phyloP scores from a whole-genome alignment of 2,113 vertebrate genomes.

The Mesocricetus auratus region DNA sequence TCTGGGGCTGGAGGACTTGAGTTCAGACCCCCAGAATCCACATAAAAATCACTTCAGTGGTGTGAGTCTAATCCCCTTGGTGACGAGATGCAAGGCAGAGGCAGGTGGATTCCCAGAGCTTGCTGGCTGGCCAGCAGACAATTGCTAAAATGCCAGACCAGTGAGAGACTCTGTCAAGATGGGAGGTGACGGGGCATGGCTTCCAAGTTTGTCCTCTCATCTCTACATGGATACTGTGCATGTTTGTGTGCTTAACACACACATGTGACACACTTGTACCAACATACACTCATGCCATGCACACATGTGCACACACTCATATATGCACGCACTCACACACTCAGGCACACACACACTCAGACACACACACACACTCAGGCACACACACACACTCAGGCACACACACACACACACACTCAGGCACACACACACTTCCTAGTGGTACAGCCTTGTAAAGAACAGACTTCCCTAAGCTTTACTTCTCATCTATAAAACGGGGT shows the following conservation, averaged over 20 bases:
- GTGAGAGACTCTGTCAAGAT: not conserved
- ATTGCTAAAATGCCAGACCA: not conserved
- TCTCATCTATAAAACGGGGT: not conserved
- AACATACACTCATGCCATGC: too few species aligned
- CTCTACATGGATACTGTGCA: not conserved
- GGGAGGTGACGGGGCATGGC: too few species aligned
- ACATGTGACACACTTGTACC: not conserved
- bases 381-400: not conserved
- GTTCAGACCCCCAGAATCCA: not conserved
- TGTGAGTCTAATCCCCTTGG: not conserved
- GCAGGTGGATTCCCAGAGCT: not conserved
- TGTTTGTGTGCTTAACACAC: not conserved
- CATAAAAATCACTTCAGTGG: not conserved
- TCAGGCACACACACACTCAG: not conserved
- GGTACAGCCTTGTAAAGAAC: too few species aligned
- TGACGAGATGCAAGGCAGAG: not conserved
- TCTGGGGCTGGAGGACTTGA: not conserved
- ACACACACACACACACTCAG: not conserved
- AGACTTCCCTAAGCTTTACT: not conserved
- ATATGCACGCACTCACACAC: not conserved
- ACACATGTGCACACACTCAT: not conserved
- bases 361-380: not conserved
- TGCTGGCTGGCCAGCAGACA: not conserved
- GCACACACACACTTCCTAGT: not conserved
- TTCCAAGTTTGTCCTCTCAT: not conserved